A percentile compares a stretch with the other conserved stretches of the same genome.
These are phyloP conservation scores for Neomorphus geoffroyi DNA, from an alignment of 2,797 vertebrate genomes.

Conservation along the genomic window DNA sequence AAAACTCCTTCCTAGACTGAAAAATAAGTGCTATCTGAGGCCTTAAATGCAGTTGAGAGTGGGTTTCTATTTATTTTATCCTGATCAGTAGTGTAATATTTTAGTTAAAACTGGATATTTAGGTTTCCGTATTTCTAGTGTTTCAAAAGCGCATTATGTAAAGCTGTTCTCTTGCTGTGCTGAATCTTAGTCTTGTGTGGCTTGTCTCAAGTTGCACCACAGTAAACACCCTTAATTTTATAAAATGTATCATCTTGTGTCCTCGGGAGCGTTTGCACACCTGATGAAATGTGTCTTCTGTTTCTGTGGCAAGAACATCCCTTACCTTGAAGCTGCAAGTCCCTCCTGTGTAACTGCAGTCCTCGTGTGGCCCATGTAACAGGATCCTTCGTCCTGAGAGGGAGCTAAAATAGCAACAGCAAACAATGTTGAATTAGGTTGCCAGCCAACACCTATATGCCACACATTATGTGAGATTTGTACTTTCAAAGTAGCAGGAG, in stretches of 20 bases:
- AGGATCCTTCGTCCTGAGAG: background rate
- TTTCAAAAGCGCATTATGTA: background rate
- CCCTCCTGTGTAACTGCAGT: background rate
- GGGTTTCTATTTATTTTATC: background rate
- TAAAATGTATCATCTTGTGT: background rate
- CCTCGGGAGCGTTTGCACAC: background rate
- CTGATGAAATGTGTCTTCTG: background rate
- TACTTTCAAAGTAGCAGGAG: background rate
- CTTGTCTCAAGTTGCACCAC: background rate
- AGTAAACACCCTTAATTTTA: background rate
- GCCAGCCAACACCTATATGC: background rate
- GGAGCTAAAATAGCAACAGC: background rate
- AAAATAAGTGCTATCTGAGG: background rate
- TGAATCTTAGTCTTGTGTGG: background rate
- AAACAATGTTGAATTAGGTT: background rate
- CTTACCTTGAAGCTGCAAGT: background rate
- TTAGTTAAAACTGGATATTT: background rate
- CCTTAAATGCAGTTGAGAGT: background rate
- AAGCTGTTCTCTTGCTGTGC: background rate
- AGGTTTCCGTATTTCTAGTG: background rate
- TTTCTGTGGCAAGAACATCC: background rate
- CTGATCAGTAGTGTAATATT: background rate
- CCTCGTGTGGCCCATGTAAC: background rate
- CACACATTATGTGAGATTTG: accelerated
- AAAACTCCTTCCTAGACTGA: background rate